phyloP scores from a whole-genome alignment of 2,888 invertebrate genomes.

The Myopa tessellatipennis region DNA sequence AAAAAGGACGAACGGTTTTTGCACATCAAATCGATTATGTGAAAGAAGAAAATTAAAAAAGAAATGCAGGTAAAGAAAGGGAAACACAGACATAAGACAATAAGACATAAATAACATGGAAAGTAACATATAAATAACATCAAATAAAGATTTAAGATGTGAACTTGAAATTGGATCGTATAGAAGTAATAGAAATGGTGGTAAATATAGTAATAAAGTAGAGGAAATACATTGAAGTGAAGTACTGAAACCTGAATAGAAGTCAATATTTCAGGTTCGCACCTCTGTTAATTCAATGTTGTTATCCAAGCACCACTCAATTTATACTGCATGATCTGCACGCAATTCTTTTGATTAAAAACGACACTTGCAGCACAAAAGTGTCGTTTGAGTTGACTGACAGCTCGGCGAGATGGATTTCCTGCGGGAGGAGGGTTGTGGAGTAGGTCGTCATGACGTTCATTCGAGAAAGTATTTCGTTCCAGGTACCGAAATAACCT shows the following conservation, averaged over 20 bases:
- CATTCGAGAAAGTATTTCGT: too few species aligned
- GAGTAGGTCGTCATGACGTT: too few species aligned
- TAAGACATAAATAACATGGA: slow-evolving; percentile 1
- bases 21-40: not conserved
- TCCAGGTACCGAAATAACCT: too few species aligned
- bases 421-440: too few species aligned
- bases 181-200: too few species aligned
- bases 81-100: not conserved
- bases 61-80: not conserved
- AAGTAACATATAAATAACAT: not conserved
- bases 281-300: too few species aligned
- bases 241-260: too few species aligned
- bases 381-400: not conserved
- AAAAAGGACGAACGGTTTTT: slow-evolving; percentile 26
- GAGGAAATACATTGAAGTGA: too few species aligned
- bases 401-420: not conserved
- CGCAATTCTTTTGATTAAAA: slow-evolving; percentile 31
- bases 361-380: not conserved
- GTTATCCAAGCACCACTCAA: not conserved
- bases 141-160: not conserved
- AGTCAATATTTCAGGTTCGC: too few species aligned
- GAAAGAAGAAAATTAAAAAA: not conserved
- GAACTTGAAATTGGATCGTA: too few species aligned
- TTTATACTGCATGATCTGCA: slow-evolving; percentile 23
- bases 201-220: too few species aligned